Conservation (phyloP, 2,113 vertebrate species). For the Prolemur simus region DNA sequence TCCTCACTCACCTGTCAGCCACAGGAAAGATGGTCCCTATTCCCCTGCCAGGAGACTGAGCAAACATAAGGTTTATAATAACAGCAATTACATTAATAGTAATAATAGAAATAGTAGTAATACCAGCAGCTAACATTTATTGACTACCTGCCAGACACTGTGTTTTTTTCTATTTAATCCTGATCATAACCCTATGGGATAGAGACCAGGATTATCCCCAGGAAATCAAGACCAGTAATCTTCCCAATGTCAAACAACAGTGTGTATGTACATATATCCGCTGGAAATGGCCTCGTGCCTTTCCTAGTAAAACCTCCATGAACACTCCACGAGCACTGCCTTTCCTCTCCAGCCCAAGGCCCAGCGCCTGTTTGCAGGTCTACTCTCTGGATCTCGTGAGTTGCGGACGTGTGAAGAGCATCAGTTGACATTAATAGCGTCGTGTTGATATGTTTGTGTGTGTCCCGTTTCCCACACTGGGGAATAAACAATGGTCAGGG, state of each 20-base stretch:
- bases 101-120: no score
- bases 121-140: neutral
- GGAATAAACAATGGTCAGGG: neutral
- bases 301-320: neutral
- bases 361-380: neutral
- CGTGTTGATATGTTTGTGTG: neutral
- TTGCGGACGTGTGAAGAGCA: neutral
- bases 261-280: neutral
- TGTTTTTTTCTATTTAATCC: neutral
- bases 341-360: neutral
- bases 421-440: accelerated
- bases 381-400: accelerated
- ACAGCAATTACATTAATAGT: neutral
- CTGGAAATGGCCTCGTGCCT: neutral
- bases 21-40: neutral
- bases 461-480: neutral
- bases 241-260: neutral
- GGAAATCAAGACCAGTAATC: neutral
- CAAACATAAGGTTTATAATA: neutral
- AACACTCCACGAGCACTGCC: neutral
- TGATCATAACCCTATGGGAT: neutral
- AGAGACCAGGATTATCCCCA: neutral
- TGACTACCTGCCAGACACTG: neutral
- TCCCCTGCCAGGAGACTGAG: neutral
- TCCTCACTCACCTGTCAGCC: neutral